Conservation (phyloP, 2,797 vertebrate genomes). For the Syngnathus acus region DNA sequence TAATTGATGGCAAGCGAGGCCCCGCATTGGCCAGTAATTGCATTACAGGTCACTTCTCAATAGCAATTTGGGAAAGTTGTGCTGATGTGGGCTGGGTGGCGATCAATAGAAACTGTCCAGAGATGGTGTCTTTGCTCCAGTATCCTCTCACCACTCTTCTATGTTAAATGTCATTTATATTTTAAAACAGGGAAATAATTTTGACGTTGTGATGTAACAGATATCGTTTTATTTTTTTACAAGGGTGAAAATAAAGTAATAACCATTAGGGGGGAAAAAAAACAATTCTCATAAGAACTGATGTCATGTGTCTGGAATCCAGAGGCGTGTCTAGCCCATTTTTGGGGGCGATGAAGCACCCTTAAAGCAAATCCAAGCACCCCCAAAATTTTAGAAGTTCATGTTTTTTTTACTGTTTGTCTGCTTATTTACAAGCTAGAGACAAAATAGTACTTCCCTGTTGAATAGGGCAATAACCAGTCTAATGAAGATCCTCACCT, state of each 20-base stretch:
- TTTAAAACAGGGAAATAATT: neutral
- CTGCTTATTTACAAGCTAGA: too few species aligned
- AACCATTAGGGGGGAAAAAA: too few species aligned
- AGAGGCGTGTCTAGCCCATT: neutral
- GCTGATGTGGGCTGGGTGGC: conserved; percentile 91
- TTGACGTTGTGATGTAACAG: neutral
- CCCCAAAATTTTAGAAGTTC: too few species aligned
- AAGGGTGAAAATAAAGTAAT: too few species aligned
- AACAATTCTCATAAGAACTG: too few species aligned
- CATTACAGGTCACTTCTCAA: conserved; percentile 99
- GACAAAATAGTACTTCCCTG: too few species aligned
- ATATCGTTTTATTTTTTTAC: too few species aligned
- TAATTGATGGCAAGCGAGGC: conserved; percentile 94
- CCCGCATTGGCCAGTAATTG: conserved; percentile 94
- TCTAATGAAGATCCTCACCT: neutral
- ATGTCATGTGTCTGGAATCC: neutral
- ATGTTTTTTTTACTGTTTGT: too few species aligned
- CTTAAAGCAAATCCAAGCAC: neutral
- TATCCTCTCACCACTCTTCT: conserved; percentile 22
- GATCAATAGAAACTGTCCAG: conserved; percentile 92
- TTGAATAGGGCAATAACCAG: too few species aligned
- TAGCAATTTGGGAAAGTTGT: conserved; percentile 98
- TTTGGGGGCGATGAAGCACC: too few species aligned
- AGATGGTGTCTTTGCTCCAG: conserved; percentile 54
- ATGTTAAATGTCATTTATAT: neutral